Evolutionary conservation across 2,113 vertebrate genomes (phyloP).

Genomic region (Uria aalge): DNA sequence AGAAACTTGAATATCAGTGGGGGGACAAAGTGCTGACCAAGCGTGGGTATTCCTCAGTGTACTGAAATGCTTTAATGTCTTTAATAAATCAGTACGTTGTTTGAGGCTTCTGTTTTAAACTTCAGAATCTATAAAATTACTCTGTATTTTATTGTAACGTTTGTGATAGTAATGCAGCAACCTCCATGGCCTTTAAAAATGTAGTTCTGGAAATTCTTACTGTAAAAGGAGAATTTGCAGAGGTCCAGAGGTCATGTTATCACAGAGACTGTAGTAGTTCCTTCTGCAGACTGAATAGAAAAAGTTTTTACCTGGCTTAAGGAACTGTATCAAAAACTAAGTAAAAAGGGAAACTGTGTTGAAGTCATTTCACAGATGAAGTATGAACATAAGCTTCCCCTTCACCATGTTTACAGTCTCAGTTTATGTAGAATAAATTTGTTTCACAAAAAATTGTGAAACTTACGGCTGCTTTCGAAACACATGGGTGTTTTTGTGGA

Average conservation of each 20-base stretch:
- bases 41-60: too few species aligned
- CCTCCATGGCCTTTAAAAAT: background rate
- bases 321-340: background rate
- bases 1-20: background rate
- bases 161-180: background rate
- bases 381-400: background rate
- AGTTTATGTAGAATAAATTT: background rate
- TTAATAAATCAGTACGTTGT: background rate
- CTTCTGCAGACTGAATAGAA: background rate
- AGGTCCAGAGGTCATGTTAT: background rate
- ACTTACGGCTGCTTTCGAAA: background rate
- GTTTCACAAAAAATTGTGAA: background rate
- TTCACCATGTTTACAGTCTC: background rate
- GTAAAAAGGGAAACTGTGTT: background rate
- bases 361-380: background rate
- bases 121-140: background rate
- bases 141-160: background rate
- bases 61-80: background rate
- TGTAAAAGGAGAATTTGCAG: background rate
- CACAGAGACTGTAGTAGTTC: background rate
- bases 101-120: background rate
- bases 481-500: background rate
- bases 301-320: background rate
- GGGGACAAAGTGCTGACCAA: background rate
- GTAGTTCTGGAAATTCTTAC: background rate